phyloP scores from a whole-genome alignment of 2,888 invertebrate genomes.

The Scelioninae gen. 1 region DNA sequence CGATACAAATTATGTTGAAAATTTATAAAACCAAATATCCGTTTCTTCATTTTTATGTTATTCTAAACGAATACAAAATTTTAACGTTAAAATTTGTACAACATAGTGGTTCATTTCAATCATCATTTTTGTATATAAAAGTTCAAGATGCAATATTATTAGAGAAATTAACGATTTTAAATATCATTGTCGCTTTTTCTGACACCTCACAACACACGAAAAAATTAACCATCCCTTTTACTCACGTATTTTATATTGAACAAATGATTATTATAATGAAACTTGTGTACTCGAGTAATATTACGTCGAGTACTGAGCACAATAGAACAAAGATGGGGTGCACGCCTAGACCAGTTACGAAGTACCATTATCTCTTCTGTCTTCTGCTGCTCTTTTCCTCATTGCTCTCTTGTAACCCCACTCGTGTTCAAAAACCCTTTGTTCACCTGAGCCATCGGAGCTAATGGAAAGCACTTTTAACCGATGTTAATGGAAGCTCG shows the following conservation, averaged over 20 bases:
- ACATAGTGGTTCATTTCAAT: neutral
- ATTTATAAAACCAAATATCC: neutral
- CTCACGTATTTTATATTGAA: constrained; percentile 17
- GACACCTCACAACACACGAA: constrained; percentile 4
- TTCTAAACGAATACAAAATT: neutral
- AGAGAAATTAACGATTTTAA: constrained; percentile 1
- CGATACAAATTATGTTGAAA: neutral
- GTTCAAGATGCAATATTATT: neutral
- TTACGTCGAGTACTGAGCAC: constrained; percentile 58
- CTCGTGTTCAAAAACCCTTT: constrained; percentile 76
- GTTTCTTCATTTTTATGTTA: neutral
- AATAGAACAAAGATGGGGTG: constrained; percentile 68
- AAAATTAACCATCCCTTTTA: constrained; percentile 9
- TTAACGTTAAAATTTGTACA: neutral
- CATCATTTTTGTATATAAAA: neutral
- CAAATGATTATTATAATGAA: constrained; percentile 62
- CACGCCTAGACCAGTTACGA: constrained; percentile 68
- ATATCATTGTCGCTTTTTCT: constrained; percentile 6
- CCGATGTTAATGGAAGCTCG: constrained; percentile 80
- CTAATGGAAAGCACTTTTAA: constrained; percentile 82
- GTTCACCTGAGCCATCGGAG: constrained; percentile 76
- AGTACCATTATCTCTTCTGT: constrained; percentile 71
- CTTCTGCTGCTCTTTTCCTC: constrained; percentile 70
- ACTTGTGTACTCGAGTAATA: constrained; percentile 62
- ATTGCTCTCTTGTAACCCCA: constrained; percentile 71